Conservation (phyloP, 2,888 invertebrate genomes). For the Peribatodes rhomboidaria region DNA sequence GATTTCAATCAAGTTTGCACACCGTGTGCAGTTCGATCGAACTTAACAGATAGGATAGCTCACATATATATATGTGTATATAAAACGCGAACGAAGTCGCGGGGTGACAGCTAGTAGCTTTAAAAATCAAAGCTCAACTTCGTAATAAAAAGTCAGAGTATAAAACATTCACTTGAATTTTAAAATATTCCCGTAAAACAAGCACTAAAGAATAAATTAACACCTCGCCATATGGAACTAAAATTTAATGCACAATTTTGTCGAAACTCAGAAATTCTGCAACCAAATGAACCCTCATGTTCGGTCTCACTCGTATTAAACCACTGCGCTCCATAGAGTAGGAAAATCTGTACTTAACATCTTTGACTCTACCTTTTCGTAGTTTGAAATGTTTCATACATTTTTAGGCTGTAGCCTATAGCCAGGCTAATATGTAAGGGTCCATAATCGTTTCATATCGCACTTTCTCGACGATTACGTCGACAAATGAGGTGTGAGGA, state of each 20-base stretch:
- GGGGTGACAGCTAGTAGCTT: no score
- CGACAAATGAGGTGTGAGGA: constrained; percentile 69
- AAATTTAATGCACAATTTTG: constrained; percentile 61
- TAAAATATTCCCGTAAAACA: constrained; percentile 8
- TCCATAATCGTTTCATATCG: constrained; percentile 71
- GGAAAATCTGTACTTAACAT: neutral
- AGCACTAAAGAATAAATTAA: constrained; percentile 52
- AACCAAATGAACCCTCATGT: constrained; percentile 55
- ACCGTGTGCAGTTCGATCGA: no score
- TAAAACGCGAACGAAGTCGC: no score
- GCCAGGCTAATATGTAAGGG: constrained; percentile 47
- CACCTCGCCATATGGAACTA: constrained; percentile 51
- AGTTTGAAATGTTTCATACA: neutral
- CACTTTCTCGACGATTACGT: constrained; percentile 72
- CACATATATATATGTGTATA: no score
- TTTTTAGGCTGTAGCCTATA: constrained; percentile 47
- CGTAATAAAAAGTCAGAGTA: neutral
- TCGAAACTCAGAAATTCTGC: constrained; percentile 55
- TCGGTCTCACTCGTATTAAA: constrained; percentile 39
- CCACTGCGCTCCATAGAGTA: constrained; percentile 46
- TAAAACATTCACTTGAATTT: neutral
- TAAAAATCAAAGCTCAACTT: neutral
- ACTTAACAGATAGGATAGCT: no score
- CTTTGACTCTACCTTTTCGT: constrained; percentile 21
- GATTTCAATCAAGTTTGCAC: no score